A percentile compares a stretch with the other conserved stretches of the same genome.
Conservation (phyloP, 1,140 invertebrate genomes). For the Drosophila obscura region DNA sequence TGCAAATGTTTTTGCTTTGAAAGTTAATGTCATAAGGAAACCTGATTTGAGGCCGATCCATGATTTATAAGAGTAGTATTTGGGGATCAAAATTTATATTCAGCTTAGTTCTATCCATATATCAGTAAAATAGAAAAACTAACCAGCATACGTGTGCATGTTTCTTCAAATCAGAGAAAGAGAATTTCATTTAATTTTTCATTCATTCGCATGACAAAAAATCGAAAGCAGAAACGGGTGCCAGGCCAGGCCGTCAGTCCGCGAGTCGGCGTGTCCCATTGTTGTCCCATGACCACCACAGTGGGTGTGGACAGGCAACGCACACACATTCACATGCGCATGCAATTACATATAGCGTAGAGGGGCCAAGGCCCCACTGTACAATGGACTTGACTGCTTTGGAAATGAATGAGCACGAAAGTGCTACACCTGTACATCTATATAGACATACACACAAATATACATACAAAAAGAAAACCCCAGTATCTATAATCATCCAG, state of each 20-base stretch:
- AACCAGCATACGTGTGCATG: too few relatives aligned
- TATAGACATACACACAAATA: too few relatives aligned
- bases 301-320: background rate
- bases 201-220: conserved; percentile 56
- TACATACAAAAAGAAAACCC: background rate
- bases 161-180: too few relatives aligned
- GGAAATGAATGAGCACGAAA: background rate
- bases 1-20: too few relatives aligned
- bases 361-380: conserved; percentile 29
- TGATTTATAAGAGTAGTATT: too few relatives aligned
- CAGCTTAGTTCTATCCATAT: background rate
- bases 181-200: conserved; percentile 15
- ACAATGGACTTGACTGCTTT: conserved; percentile 22
- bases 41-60: too few relatives aligned
- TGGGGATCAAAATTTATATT: background rate
- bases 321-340: too few relatives aligned
- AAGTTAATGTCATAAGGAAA: too few relatives aligned
- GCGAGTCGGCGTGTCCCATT: too few relatives aligned
- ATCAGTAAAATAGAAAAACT: conserved; percentile 8
- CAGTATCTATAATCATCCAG: background rate
- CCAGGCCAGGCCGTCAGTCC: too few relatives aligned
- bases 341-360: background rate
- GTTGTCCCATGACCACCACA: background rate
- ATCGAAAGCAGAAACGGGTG: conserved; percentile 54
- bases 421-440: too few relatives aligned